Evolutionary conservation across 2,797 vertebrate species (phyloP).

Genomic region (Enteromius argenteus): DNA sequence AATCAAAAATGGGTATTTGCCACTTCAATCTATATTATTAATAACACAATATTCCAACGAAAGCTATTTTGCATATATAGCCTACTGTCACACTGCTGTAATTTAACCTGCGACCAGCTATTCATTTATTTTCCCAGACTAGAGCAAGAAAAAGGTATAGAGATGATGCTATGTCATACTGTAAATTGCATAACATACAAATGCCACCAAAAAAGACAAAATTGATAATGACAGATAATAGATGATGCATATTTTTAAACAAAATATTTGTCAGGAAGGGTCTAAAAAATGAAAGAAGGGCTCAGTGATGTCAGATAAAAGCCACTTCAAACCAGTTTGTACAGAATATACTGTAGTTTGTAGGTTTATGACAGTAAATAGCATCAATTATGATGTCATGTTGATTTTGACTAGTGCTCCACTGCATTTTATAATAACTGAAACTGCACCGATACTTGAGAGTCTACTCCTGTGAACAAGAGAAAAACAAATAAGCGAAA

Average conservation of each 20-base stretch:
- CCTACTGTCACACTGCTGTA: neutral
- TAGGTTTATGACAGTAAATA: neutral
- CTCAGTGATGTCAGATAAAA: neutral
- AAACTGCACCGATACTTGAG: neutral
- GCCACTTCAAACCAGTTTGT: neutral
- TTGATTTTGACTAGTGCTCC: neutral
- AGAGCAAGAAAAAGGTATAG: neutral
- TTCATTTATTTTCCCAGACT: neutral
- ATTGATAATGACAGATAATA: neutral
- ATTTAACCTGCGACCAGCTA: neutral
- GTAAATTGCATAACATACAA: neutral
- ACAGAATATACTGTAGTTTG: neutral
- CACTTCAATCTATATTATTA: neutral
- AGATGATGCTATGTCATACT: neutral
- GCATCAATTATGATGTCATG: neutral
- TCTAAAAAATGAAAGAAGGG: neutral
- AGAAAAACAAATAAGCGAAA: conserved; percentile 39
- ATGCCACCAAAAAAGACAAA: neutral
- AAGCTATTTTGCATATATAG: neutral
- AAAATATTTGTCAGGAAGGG: neutral
- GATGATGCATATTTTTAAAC: neutral
- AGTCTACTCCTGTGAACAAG: conserved; percentile 1
- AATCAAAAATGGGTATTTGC: neutral
- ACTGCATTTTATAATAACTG: conserved; percentile 18
- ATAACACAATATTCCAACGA: neutral